These are phyloP conservation scores for Polyommatus iphigenia DNA, from an alignment of 2,888 invertebrate species.

Conservation along the genomic window DNA sequence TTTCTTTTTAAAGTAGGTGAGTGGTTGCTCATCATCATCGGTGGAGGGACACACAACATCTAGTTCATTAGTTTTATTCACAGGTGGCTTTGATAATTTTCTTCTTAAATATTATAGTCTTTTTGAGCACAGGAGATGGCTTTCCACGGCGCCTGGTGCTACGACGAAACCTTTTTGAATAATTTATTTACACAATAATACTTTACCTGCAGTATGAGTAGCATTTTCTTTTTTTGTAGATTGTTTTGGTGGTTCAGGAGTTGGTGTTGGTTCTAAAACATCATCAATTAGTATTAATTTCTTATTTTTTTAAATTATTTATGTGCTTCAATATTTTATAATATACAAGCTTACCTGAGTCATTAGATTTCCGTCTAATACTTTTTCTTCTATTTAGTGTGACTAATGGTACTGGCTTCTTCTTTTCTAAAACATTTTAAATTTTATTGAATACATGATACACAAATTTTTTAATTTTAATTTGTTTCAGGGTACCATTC, in stretches of 20 bases:
- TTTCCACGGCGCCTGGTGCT: slow-evolving; percentile 16
- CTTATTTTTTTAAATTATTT: too few species aligned
- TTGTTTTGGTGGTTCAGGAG: too few species aligned
- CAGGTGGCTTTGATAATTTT: slow-evolving; percentile 9
- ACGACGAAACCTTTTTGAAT: slow-evolving; percentile 3
- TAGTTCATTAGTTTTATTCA: slow-evolving; percentile 4
- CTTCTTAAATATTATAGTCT: slow-evolving; percentile 15
- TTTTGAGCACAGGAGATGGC: slow-evolving; percentile 15
- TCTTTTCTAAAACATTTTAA: not conserved
- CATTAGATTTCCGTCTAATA: not conserved
- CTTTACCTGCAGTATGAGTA: too few species aligned
- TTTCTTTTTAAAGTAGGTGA: slow-evolving; percentile 28
- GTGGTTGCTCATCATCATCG: slow-evolving; percentile 26
- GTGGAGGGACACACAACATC: slow-evolving; percentile 26
- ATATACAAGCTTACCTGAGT: not conserved
- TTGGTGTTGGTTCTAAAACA: too few species aligned
- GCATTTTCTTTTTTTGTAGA: too few species aligned
- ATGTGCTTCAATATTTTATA: too few species aligned
- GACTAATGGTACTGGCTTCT: not conserved
- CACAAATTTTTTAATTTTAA: too few species aligned
- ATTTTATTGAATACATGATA: not conserved
- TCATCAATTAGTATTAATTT: too few species aligned
- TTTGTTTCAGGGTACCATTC: too few species aligned
- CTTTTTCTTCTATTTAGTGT: slow-evolving; percentile 5
- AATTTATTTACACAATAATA: too few species aligned